These are phyloP conservation scores for Macaria liturata DNA, from an alignment of 2,888 invertebrate species.

Conservation along the genomic window DNA sequence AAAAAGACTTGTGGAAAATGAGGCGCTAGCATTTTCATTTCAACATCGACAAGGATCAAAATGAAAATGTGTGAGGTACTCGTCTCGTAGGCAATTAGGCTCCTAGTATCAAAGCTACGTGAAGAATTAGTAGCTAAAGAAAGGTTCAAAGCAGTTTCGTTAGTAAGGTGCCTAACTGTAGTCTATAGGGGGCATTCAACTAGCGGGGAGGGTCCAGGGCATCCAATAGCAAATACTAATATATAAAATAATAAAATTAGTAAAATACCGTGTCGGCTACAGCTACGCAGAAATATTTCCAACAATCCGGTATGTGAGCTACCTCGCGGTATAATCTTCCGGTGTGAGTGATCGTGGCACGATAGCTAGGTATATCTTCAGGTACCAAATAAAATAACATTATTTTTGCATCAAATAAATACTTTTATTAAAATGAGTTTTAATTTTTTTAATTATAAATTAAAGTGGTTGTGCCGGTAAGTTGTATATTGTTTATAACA, in stretches of 20 bases:
- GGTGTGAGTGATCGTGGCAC: constrained; percentile 33
- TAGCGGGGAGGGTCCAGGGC: constrained; percentile 76
- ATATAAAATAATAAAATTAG: constrained; percentile 55
- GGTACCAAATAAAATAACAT: constrained; percentile 73
- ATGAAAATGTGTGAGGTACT: constrained; percentile 9
- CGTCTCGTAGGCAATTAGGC: constrained; percentile 18
- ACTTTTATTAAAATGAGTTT: constrained; percentile 78
- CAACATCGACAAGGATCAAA: neutral
- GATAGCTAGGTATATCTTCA: constrained; percentile 27
- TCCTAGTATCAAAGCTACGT: constrained; percentile 28
- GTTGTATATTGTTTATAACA: constrained; percentile 76
- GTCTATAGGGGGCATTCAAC: constrained; percentile 76
- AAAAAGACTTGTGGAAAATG: constrained; percentile 10
- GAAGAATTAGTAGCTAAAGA: constrained; percentile 42
- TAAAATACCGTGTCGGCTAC: constrained; percentile 69
- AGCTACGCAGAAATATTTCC: constrained; percentile 57
- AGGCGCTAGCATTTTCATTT: constrained; percentile 8
- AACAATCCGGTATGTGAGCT: constrained; percentile 81
- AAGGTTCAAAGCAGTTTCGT: constrained; percentile 67
- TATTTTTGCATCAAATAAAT: constrained; percentile 67
- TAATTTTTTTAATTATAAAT: constrained; percentile 43
- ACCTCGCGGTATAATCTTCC: constrained; percentile 47
- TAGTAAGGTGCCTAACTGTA: constrained; percentile 64
- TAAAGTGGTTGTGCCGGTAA: constrained; percentile 75
- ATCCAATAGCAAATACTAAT: constrained; percentile 77